Evolutionary conservation across 2,113 vertebrate genomes (phyloP), one percentile per base, ranked within the genome.

Genomic region (Tenebrosternarchus preto): DNA sequence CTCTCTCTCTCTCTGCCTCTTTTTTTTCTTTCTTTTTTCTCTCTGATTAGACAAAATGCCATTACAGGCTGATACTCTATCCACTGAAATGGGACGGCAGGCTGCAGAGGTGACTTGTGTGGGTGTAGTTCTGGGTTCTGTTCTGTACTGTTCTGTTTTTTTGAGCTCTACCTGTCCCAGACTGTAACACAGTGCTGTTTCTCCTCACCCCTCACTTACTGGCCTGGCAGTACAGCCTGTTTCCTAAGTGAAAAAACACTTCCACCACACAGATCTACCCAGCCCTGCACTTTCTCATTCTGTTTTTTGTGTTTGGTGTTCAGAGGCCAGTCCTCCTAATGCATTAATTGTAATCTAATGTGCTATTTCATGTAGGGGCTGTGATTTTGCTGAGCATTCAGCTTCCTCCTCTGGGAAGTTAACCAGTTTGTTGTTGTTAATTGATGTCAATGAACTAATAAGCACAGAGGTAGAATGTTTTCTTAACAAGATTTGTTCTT

Each of bases 241-340:
- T 90, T 90, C 91, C 88, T 88, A 86, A 73, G 56, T 75, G 50
- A 29, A 76, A 76, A 53, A 76, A 76, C 74, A 66, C 64, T 67
- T 69, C 77, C 77, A 50, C 77, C 31, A 67, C 66, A 27, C 16
- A 86, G 82, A 83, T 84, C 66, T 43, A 29, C 27, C 24, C 56
- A 55, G 60, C 8, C 11, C 59, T 64, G 17, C 4, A 64, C 73
- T 55, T 24, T 3, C 19, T 1, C 7, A 22, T 43, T 50, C 43
- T 50, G 43, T 50, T 50, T 50, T n/a, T 50, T 50, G 43, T 50
- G 43, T 15, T 50, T 50, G 43, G 43, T 12, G 12, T 50, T 50
- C 20, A 59, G n/a, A 61, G 22, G 8, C 25, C 59, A 61, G 59
- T 61, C 59, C 2, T 25, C 25, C 17, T 3, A 25, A 12, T 25